A percentile compares a stretch with the other conserved stretches of the same genome.
phyloP scores from a whole-genome alignment of 2,888 invertebrate genomes.

The Microdon myrmicae region DNA sequence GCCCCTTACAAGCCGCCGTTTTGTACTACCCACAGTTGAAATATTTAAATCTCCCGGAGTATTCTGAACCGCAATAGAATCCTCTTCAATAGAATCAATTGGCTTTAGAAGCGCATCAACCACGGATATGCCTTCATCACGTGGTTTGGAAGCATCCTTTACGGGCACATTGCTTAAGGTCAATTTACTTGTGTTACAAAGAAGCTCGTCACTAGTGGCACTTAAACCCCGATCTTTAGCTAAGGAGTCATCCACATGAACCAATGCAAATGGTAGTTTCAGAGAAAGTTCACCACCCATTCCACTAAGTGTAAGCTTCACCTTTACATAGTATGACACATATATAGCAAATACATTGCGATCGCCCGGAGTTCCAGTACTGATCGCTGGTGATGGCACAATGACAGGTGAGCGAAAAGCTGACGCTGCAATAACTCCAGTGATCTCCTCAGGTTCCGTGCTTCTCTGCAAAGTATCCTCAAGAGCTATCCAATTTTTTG shows the following conservation, averaged over 20 bases:
- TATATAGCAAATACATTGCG: slow-evolving; percentile 90
- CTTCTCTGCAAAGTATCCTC: slow-evolving; percentile 83
- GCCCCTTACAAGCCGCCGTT: slow-evolving; percentile 60
- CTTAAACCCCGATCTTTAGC: slow-evolving; percentile 44
- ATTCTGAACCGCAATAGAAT: no score
- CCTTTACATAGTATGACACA: slow-evolving; percentile 91
- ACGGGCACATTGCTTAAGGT: slow-evolving; percentile 60
- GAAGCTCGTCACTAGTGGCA: slow-evolving; percentile 14
- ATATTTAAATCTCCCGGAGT: slow-evolving; percentile 57
- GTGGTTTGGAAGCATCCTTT: no score
- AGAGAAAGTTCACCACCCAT: slow-evolving; percentile 84
- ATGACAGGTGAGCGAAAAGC: slow-evolving; percentile 68
- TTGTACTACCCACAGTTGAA: slow-evolving; percentile 46
- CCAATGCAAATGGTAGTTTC: slow-evolving; percentile 82
- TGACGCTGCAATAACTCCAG: slow-evolving; percentile 68
- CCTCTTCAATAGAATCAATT: slow-evolving; percentile 59
- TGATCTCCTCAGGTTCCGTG: slow-evolving; percentile 70
- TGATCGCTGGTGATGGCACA: slow-evolving; percentile 51
- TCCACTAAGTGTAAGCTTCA: slow-evolving; percentile 81
- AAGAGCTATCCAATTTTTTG: slow-evolving; percentile 92
- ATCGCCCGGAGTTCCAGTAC: slow-evolving; percentile 67
- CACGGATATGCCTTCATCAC: slow-evolving; percentile 26
- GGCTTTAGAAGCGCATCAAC: slow-evolving; percentile 53
- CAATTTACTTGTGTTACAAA: slow-evolving; percentile 53
- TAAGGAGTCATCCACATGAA: slow-evolving; percentile 69